A percentile compares a stretch with the other conserved stretches of the same genome.
Evolutionary conservation across 2,888 invertebrate genomes (phyloP).

Genomic region (Crioceris asparagi): DNA sequence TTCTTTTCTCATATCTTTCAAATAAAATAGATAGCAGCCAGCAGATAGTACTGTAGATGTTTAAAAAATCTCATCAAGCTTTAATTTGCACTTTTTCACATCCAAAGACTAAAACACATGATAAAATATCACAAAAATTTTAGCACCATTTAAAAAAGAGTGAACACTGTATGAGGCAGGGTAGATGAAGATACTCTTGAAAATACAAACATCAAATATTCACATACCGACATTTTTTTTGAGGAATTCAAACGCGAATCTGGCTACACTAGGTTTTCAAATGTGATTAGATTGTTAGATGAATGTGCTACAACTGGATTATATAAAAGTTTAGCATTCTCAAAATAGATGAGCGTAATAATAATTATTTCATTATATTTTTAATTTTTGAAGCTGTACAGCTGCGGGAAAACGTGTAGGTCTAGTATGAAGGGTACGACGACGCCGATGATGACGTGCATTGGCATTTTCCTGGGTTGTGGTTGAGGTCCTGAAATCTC

Average conservation of each 20-base stretch:
- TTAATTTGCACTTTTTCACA: slow-evolving; percentile 2
- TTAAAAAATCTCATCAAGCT: background rate
- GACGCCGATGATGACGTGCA: too few species aligned
- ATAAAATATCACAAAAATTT: too few species aligned
- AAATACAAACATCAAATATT: background rate
- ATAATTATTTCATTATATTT: slow-evolving; percentile 14
- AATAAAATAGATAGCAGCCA: too few species aligned
- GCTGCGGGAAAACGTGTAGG: background rate
- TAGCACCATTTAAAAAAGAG: too few species aligned
- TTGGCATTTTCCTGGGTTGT: too few species aligned
- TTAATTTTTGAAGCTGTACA: slow-evolving; percentile 6
- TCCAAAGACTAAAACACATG: too few species aligned
- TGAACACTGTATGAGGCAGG: too few species aligned
- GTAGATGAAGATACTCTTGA: background rate
- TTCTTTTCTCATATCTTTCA: too few species aligned
- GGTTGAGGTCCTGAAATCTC: too few species aligned
- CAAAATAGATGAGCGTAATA: slow-evolving; percentile 19
- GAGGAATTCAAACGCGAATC: slow-evolving; percentile 1
- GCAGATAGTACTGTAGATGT: too few species aligned
- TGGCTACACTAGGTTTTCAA: slow-evolving; percentile 5
- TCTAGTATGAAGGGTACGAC: too few species aligned
- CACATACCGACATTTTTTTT: slow-evolving; percentile 13
- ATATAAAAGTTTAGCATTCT: slow-evolving; percentile 18
- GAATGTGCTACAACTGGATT: slow-evolving; percentile 6
- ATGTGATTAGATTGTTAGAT: slow-evolving; percentile 5